These are phyloP conservation scores for Neodiprion lecontei DNA, from an alignment of 1,140 invertebrate genomes.

Conservation along the genomic window DNA sequence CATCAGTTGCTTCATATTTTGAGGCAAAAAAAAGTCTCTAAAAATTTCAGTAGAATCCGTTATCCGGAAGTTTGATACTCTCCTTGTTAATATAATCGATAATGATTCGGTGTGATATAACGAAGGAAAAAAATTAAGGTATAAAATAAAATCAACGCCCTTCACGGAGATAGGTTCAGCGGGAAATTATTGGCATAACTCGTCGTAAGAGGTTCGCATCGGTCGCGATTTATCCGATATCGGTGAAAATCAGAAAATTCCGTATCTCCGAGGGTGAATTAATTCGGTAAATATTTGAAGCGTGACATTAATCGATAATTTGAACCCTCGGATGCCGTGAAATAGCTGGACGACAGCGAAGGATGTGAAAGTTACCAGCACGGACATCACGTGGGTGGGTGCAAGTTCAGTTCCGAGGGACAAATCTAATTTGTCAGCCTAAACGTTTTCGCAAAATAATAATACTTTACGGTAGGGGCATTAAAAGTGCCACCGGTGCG, in stretches of 20 bases:
- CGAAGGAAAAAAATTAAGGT: neutral
- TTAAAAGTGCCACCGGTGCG: slow-evolving; percentile 2
- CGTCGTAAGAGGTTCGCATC: neutral
- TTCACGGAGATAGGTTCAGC: neutral
- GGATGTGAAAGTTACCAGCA: neutral
- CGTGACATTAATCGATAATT: neutral
- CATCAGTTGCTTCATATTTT: too few relatives aligned
- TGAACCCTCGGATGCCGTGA: neutral
- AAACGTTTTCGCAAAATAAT: slow-evolving; percentile 13
- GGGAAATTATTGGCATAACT: neutral
- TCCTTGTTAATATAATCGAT: too few relatives aligned
- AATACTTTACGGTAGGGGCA: neutral
- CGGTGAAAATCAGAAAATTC: neutral
- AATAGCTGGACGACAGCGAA: neutral
- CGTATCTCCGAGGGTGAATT: neutral
- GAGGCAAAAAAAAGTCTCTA: too few relatives aligned
- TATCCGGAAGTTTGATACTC: too few relatives aligned
- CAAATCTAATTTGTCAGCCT: slow-evolving; percentile 13
- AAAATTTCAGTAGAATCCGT: too few relatives aligned
- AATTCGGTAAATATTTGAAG: neutral
- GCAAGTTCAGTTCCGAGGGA: slow-evolving; percentile 4
- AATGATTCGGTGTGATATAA: too few relatives aligned
- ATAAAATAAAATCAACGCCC: neutral
- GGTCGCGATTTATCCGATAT: neutral
- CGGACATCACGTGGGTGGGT: neutral